A percentile compares a stretch with the other conserved stretches of the same genome.
phyloP scores from a whole-genome alignment of 2,888 invertebrate genomes.

The Chrysina gloriosa region DNA sequence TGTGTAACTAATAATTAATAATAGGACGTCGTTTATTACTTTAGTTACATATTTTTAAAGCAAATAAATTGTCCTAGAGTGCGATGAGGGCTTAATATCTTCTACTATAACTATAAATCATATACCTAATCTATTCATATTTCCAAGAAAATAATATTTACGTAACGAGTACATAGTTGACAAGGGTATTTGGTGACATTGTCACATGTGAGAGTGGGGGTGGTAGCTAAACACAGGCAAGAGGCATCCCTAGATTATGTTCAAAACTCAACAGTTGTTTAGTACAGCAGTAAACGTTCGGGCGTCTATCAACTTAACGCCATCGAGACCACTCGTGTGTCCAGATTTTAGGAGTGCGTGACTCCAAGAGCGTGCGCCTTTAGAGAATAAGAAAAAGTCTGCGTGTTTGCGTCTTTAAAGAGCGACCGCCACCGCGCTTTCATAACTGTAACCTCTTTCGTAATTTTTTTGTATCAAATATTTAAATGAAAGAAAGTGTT shows the following conservation, averaged over 20 bases:
- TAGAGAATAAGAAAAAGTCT: slow-evolving; percentile 3
- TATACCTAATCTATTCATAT: slow-evolving; percentile 3
- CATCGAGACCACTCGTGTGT: neutral
- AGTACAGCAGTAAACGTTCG: slow-evolving; percentile 5
- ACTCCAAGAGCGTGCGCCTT: slow-evolving; percentile 33
- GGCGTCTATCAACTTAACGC: slow-evolving; percentile 12
- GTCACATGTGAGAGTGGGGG: slow-evolving; percentile 25
- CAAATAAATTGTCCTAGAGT: no score
- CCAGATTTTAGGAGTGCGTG: slow-evolving; percentile 32
- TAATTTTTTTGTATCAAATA: slow-evolving; percentile 2
- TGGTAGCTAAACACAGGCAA: slow-evolving; percentile 13
- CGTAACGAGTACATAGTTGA: slow-evolving; percentile 26
- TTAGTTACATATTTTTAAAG: no score
- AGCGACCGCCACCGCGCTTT: neutral
- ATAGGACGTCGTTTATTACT: no score
- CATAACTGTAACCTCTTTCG: neutral
- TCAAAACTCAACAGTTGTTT: slow-evolving; percentile 16
- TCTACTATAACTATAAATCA: neutral
- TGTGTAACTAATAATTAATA: no score
- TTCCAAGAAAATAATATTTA: slow-evolving; percentile 26
- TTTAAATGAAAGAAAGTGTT: slow-evolving; percentile 6
- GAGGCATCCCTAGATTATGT: slow-evolving; percentile 29
- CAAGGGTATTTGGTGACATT: slow-evolving; percentile 32
- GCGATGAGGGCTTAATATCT: neutral
- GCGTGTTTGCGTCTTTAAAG: slow-evolving; percentile 7